These are phyloP conservation scores for Drosophila oshimai DNA, from an alignment of 1,140 invertebrate genomes.

Conservation along the genomic window DNA sequence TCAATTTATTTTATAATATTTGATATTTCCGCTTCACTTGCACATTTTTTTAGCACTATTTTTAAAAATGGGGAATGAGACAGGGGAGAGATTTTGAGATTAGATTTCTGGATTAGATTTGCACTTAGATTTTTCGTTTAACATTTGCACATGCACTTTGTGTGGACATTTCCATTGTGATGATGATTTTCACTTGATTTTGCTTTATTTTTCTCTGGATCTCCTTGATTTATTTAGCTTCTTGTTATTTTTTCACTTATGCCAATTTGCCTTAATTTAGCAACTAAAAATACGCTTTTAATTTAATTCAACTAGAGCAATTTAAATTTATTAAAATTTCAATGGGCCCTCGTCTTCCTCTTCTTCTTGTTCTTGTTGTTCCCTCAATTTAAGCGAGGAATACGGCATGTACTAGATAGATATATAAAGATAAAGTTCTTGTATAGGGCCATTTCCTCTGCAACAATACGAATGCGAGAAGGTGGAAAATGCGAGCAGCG, in stretches of 20 bases:
- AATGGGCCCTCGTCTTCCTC: constrained; percentile 31
- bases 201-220: constrained; percentile 4
- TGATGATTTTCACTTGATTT: neutral
- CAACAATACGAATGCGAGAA: constrained; percentile 38
- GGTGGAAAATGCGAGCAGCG: constrained; percentile 74
- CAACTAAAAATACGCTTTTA: constrained; percentile 70
- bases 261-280: constrained; percentile 80
- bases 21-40: constrained; percentile 32
- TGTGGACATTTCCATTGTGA: neutral
- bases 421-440: constrained; percentile 33
- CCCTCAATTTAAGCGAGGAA: constrained; percentile 24
- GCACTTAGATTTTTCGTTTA: neutral
- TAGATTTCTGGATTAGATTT: constrained; percentile 20
- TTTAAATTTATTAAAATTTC: constrained; percentile 79
- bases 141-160: constrained; percentile 1
- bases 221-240: constrained; percentile 9
- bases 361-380: neutral
- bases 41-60: constrained; percentile 52
- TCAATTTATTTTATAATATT: constrained; percentile 14
- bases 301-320: constrained; percentile 78
- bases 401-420: constrained; percentile 4
- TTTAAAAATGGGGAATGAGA: neutral
- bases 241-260: constrained; percentile 29
- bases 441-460: constrained; percentile 56
- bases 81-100: neutral